Conservation (phyloP, 2,888 invertebrate genomes). For the Protophormia terraenovae region DNA sequence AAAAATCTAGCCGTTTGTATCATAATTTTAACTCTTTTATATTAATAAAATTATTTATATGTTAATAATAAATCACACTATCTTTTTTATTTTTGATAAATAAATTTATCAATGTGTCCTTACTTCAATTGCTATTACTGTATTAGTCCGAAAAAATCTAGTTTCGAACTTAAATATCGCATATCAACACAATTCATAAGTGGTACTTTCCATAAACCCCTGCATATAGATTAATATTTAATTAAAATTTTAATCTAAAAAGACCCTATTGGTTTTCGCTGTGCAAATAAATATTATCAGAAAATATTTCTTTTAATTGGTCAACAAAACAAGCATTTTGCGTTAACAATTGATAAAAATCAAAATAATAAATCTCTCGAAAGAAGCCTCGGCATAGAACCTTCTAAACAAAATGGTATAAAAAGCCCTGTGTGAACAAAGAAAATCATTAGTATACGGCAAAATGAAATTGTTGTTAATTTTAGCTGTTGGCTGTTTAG, state of each 20-base stretch:
- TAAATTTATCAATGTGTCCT: too few relatives aligned
- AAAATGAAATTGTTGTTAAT: conserved; percentile 42
- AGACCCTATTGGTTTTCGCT: too few relatives aligned
- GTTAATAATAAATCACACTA: too few relatives aligned
- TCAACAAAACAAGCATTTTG: neutral
- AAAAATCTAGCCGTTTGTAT: too few relatives aligned
- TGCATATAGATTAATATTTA: neutral
- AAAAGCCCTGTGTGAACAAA: neutral
- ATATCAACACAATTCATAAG: neutral
- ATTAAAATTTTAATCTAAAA: neutral
- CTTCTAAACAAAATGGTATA: neutral
- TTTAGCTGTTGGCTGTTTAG: conserved; percentile 5
- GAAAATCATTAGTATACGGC: neutral
- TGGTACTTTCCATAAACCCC: neutral
- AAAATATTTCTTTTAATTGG: neutral
- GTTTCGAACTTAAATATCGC: too few relatives aligned
- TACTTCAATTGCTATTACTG: too few relatives aligned
- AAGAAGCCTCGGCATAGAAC: neutral
- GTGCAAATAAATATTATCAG: neutral
- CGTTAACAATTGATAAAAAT: conserved; percentile 29
- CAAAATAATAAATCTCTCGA: neutral
- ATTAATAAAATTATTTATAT: too few relatives aligned
- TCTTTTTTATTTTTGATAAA: too few relatives aligned
- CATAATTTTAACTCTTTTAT: too few relatives aligned
- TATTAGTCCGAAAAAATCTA: too few relatives aligned